Percentiles rank a stretch among this genome's conserved stretches.
These are phyloP conservation scores for Patella pellucida DNA, from an alignment of 2,888 invertebrate species.

Conservation along the genomic window DNA sequence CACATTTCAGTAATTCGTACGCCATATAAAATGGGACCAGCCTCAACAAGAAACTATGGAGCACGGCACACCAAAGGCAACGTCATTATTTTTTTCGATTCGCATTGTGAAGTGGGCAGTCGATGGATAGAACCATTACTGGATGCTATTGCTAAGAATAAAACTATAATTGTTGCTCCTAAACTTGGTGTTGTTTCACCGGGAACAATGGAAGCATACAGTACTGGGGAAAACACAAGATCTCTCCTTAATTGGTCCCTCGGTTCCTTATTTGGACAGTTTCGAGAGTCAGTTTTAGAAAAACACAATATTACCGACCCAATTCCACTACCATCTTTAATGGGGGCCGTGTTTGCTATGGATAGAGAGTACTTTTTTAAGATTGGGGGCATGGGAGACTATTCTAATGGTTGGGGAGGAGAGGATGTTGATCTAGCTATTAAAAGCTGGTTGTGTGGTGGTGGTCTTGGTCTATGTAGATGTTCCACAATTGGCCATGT, in stretches of 20 bases:
- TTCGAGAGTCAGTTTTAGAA: not conserved
- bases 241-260: not conserved
- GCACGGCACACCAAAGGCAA: not conserved
- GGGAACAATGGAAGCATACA: not conserved
- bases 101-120: not conserved
- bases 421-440: constrained; percentile 3
- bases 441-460: not conserved
- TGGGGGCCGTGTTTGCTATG: not conserved
- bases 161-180: not conserved
- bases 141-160: not conserved
- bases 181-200: not conserved
- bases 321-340: not conserved
- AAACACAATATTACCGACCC: not conserved
- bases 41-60: not conserved
- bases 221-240: not conserved
- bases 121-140: not conserved
- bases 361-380: not conserved
- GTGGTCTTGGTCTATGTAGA: not conserved
- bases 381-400: not conserved
- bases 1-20: not conserved
- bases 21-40: not conserved
- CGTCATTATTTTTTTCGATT: not conserved
- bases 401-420: not conserved
- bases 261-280: not conserved
- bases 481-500: not conserved